Evolutionary conservation across 2,888 invertebrate species (phyloP), one percentile per base, ranked within the genome.

Genomic region (Tetrapedia diversipes): DNA sequence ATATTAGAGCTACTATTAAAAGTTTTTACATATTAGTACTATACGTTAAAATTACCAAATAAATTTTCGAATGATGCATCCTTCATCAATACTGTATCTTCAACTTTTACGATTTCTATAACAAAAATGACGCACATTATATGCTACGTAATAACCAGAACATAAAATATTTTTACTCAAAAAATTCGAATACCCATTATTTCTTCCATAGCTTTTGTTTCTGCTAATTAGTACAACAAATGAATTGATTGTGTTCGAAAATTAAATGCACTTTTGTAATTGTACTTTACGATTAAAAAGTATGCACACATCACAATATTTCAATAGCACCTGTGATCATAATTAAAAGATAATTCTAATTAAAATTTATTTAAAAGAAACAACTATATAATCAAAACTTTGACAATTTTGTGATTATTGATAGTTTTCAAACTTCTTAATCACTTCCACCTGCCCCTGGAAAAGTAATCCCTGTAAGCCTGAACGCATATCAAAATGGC

Each of bases 401-500:
- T 14, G 22, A 43, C 37, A 27, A 45, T 39, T 14, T 24, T 34
- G 11, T 29, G 19, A 45, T 82, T 65, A 56, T 2, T 29, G 11
- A 45, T n/a, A 11, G 2, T 8, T 49, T 49, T 10, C 27, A 45
- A 70, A 43, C 10, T 67, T 34, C n/a, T 67, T 27, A 34, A 22
- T 19, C 19, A 41, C 10, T 56, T 67, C 16, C n/a, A 56, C 1
- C 22, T 73, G 89, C 89, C 86, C 89, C 89, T 89, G 85, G 75
- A 85, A 70, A 79, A 81, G 84, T 84, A 85, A 81, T 84, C 83
- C 88, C 87, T 84, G 83, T 79, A 80, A 85, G 81, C 80, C 83
- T 83, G 80, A 75, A 87, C 83, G 84, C 77, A 75, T 59, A 57
- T 85, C 86, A 89, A 89, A 87, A 90, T 89, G 89, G 90, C 89